phyloP scores from a whole-genome alignment of 2,888 invertebrate species.

The Plusia festucae region DNA sequence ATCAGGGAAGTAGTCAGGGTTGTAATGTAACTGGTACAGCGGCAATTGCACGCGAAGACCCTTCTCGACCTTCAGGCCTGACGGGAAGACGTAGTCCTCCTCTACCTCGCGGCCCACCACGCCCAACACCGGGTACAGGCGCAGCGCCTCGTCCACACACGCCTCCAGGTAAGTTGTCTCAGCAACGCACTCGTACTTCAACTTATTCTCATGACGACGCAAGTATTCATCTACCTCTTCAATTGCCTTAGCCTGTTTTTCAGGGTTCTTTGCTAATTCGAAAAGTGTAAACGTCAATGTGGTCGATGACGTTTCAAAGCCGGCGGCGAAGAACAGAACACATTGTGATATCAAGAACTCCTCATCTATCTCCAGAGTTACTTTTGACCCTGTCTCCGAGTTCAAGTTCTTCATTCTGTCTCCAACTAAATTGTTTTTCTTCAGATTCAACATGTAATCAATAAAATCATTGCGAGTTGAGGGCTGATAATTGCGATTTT shows the following conservation, averaged over 20 bases:
- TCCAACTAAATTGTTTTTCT: conserved; percentile 62
- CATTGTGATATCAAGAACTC: conserved; percentile 87
- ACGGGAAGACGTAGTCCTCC: conserved; percentile 72
- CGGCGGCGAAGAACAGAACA: conserved; percentile 82
- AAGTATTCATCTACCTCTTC: conserved; percentile 70
- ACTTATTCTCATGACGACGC: conserved; percentile 57
- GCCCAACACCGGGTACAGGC: conserved; percentile 74
- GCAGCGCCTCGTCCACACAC: conserved; percentile 70
- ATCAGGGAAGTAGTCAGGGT: conserved; percentile 73
- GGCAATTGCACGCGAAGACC: conserved; percentile 76
- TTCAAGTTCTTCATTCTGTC: conserved; percentile 68
- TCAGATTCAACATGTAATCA: conserved; percentile 70
- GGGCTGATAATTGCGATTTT: conserved; percentile 63
- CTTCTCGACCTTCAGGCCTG: conserved; percentile 70
- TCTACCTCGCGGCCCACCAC: conserved; percentile 72
- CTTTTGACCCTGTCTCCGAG: conserved; percentile 55
- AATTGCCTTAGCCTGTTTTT: conserved; percentile 60
- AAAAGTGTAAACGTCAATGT: conserved; percentile 65
- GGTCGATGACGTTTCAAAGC: conserved; percentile 73
- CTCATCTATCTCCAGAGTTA: conserved; percentile 71
- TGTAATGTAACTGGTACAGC: conserved; percentile 70
- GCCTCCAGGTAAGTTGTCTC: conserved; percentile 70
- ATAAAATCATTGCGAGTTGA: conserved; percentile 72
- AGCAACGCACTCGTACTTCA: conserved; percentile 65
- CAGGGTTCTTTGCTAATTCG: conserved; percentile 69